Evolutionary conservation across 2,888 invertebrate species (phyloP).

Genomic region (Eucera pruinosa): DNA sequence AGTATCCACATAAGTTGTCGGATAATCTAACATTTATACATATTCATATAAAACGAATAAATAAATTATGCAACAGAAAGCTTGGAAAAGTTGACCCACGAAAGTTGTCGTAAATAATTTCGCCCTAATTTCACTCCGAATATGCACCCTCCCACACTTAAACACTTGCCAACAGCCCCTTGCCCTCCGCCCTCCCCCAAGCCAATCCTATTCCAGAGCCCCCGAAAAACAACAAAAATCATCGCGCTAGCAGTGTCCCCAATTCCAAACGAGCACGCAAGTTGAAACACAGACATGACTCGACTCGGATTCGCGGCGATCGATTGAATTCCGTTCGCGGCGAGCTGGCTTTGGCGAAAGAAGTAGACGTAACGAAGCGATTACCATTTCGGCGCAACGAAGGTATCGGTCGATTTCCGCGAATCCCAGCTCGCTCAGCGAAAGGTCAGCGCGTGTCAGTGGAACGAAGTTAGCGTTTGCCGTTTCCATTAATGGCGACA

Average conservation of each 20-base stretch:
- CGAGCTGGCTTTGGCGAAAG: constrained; percentile 14
- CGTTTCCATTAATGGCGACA: constrained; percentile 60
- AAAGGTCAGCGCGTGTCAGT: constrained; percentile 57
- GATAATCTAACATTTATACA: no score
- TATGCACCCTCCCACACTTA: neutral
- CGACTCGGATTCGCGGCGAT: constrained; percentile 13
- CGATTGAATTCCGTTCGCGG: constrained; percentile 23
- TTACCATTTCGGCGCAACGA: constrained; percentile 49
- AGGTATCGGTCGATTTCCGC: constrained; percentile 41
- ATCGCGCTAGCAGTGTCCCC: constrained; percentile 12
- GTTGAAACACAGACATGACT: neutral
- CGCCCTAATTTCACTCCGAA: neutral
- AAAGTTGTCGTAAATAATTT: constrained; percentile 8
- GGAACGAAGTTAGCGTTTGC: constrained; percentile 31
- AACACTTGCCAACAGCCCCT: constrained; percentile 13
- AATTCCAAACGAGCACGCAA: constrained; percentile 25
- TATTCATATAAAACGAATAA: neutral
- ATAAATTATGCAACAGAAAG: neutral
- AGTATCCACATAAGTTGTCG: no score
- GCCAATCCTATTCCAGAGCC: no score
- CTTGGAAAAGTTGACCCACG: neutral
- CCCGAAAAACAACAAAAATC: constrained; percentile 17
- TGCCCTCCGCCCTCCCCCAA: no score
- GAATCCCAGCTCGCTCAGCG: constrained; percentile 28
- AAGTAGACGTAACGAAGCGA: constrained; percentile 43